Conservation (phyloP, 2,888 invertebrate species). For the Ichneumon xanthorius region DNA sequence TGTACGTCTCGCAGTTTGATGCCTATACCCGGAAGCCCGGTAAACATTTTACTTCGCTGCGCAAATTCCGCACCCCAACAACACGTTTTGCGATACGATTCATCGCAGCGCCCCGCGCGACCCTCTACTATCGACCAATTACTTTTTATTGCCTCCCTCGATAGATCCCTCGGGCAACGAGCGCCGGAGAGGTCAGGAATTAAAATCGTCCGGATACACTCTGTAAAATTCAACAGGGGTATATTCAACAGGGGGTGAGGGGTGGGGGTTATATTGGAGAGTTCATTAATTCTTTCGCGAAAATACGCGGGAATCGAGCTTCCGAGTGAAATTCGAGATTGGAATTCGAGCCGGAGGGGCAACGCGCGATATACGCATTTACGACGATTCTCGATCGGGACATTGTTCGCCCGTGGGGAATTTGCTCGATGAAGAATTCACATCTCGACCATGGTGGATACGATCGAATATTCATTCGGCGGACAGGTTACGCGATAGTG, state of each 20-base stretch:
- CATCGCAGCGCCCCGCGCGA: neutral
- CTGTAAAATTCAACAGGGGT: neutral
- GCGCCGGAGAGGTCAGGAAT: neutral
- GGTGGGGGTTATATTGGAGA: neutral
- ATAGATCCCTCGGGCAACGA: neutral
- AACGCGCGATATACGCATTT: neutral
- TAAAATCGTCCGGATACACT: neutral
- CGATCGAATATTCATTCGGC: slow-evolving; percentile 19
- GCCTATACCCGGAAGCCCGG: neutral
- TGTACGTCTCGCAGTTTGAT: neutral
- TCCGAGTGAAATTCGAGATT: neutral
- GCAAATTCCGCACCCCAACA: neutral
- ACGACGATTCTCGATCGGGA: neutral
- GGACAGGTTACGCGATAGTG: neutral
- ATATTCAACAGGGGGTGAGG: no score
- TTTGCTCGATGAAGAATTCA: slow-evolving; percentile 22
- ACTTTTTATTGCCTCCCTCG: neutral
- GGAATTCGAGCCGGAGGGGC: neutral
- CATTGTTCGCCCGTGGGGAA: slow-evolving; percentile 7
- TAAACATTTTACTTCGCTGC: neutral
- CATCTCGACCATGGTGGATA: neutral
- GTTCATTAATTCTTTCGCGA: neutral
- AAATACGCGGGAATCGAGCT: neutral
- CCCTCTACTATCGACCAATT: slow-evolving; percentile 14
- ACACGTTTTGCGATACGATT: neutral